A percentile compares a stretch with the other conserved stretches of the same genome.
phyloP scores from a whole-genome alignment of 2,113 vertebrate species.

The Xiphias gladius region DNA sequence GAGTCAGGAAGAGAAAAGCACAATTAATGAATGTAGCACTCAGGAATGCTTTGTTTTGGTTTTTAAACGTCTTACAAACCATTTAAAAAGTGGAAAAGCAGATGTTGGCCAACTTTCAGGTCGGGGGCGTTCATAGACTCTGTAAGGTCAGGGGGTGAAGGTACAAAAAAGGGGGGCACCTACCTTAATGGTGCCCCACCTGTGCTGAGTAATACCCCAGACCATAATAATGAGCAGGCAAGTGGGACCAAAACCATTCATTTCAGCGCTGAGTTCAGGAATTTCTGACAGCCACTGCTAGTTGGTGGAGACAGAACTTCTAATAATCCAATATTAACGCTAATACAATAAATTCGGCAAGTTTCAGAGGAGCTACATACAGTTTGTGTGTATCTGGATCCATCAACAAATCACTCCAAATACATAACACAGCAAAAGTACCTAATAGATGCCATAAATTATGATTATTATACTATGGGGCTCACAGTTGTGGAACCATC shows the following conservation, averaged over 20 bases:
- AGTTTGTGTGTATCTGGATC: not conserved
- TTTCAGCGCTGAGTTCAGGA: not conserved
- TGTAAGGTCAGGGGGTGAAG: not conserved
- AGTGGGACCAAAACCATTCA: not conserved
- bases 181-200: too few species aligned
- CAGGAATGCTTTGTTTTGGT: not conserved
- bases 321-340: not conserved
- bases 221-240: not conserved
- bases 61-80: not conserved
- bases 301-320: not conserved
- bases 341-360: not conserved
- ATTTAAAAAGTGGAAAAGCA: not conserved
- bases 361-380: not conserved
- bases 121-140: not conserved
- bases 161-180: not conserved
- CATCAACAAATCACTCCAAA: too few species aligned
- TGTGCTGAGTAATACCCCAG: too few species aligned
- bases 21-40: not conserved
- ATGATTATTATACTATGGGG: too few species aligned
- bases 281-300: not conserved
- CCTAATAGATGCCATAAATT: too few species aligned
- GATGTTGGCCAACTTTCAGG: not conserved
- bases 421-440: too few species aligned
- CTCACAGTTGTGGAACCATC: not conserved
- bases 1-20: constrained; percentile 2